These are phyloP conservation scores for Platichthys flesus DNA, from an alignment of 2,113 vertebrate species.

Conservation along the genomic window DNA sequence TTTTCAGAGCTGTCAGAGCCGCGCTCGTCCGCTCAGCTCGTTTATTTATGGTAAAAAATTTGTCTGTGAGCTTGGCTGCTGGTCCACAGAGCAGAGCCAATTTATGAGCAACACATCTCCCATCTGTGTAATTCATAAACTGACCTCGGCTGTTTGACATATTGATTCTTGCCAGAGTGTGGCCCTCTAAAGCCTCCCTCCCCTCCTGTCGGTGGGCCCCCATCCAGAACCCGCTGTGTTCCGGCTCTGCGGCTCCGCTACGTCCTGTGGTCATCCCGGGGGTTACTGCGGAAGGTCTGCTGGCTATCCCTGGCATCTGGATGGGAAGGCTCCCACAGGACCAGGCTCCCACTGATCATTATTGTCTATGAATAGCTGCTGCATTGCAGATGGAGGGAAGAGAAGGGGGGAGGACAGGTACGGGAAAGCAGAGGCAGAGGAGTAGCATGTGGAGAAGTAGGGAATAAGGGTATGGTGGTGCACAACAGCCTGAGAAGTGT, in stretches of 20 bases:
- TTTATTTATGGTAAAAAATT: conserved; percentile 50
- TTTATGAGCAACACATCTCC: conserved; percentile 65
- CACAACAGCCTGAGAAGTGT: conserved; percentile 44
- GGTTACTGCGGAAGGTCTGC: conserved; percentile 48
- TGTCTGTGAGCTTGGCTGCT: conserved; percentile 25
- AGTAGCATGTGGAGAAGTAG: conserved; percentile 38
- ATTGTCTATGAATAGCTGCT: conserved; percentile 74
- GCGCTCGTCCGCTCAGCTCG: conserved; percentile 23
- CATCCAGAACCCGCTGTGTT: conserved; percentile 46
- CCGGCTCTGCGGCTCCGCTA: conserved; percentile 8
- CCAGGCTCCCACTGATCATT: conserved; percentile 56
- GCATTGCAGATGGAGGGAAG: conserved; percentile 74
- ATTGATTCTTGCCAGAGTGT: conserved; percentile 68
- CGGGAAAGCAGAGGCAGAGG: conserved; percentile 33
- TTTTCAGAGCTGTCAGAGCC: neutral
- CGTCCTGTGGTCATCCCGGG: conserved; percentile 40
- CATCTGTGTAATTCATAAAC: conserved; percentile 67
- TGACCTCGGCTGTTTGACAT: conserved; percentile 71
- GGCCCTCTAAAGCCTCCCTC: conserved; percentile 14
- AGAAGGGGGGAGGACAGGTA: conserved; percentile 20
- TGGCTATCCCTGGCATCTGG: conserved; percentile 41
- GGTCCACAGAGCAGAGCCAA: conserved; percentile 26
- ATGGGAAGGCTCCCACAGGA: conserved; percentile 62
- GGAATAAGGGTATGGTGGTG: conserved; percentile 36
- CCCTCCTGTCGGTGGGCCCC: conserved; percentile 42